Base-by-base conservation (phyloP, 2,113 vertebrate genomes). In the Apaloderma vittatum region DNA sequence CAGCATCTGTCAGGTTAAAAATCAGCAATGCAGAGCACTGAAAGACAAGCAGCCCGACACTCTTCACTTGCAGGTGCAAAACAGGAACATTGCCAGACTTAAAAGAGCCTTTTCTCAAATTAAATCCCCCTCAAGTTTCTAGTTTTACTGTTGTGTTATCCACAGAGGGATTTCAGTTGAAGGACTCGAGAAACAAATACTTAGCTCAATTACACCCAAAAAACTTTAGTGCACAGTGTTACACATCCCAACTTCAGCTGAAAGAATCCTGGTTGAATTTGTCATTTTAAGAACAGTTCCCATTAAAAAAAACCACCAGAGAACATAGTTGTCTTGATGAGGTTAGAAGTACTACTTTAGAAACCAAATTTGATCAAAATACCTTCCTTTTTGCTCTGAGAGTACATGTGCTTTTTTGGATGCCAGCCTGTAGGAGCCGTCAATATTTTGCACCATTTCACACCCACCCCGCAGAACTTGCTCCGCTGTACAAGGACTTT, bases 401-500 rank as follows among this genome's bases (percentile, higher is more conserved):
- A 88, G 49, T 19, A 54, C n/a, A 37, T 0, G 1, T 2, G 5
- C 0, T 17, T 76, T 71, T 59, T 17, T 16, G 80, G 73, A 78
- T 21, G 36, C 8, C 19, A 9, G 81, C 58, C 62, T 48, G 14
- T 3, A 73, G 59, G 19, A 86, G 46, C 36, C 32, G 43, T 65
- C 76, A 91, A 26, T 81, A 95, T 82, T 94, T 93, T 95, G 97
- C 98, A 98, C 91, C 94, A 10, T 45, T 90, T 92, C 92, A 30
- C 29, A 70, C 66, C 43, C 71, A 78, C 59, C 15, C 74, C 89
- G 43, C 93, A 91, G 45, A 85, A 78, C 72, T 43, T 2, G 17
- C 21, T 34, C 43, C n/a, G 36, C 34, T 78, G 77, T 62, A 61
- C 4, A 11, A 80, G 29, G 61, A 14, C 65, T 90, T 49, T n/a